Evolutionary conservation across 2,888 invertebrate species (phyloP).

Genomic region (Hemistola chrysoprasaria): DNA sequence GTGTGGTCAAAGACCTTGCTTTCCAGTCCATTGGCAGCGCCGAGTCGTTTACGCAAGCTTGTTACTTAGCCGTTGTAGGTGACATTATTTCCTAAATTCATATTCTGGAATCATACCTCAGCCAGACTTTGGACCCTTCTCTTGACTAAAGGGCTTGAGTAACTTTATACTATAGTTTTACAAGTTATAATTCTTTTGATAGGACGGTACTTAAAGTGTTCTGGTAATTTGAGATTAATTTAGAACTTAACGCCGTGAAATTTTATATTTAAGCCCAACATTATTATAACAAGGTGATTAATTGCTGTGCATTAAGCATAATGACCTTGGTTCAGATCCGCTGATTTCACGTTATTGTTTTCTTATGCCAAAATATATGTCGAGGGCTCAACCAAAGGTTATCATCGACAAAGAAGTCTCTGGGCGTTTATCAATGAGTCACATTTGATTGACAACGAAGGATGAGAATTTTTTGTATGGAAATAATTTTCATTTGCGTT

Average conservation of each 20-base stretch:
- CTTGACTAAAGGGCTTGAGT: not conserved
- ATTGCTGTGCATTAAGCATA: conserved; percentile 56
- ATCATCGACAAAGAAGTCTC: conserved; percentile 47
- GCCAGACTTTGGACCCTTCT: conserved; percentile 2
- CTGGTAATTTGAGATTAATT: conserved; percentile 4
- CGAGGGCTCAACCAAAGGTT: conserved; percentile 77
- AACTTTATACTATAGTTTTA: not conserved
- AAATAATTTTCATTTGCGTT: too few species aligned
- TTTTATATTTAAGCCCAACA: conserved; percentile 42
- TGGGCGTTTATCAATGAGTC: conserved; percentile 40
- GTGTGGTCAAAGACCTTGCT: conserved; percentile 75
- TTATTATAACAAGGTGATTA: conserved; percentile 48
- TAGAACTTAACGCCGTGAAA: conserved; percentile 16
- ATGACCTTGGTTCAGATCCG: conserved; percentile 66
- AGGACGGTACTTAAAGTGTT: not conserved
- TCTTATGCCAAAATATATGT: conserved; percentile 76
- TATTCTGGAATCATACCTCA: conserved; percentile 33
- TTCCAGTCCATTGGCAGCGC: conserved; percentile 76
- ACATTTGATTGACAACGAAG: conserved; percentile 27
- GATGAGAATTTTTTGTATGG: too few species aligned
- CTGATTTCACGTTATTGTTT: conserved; percentile 80
- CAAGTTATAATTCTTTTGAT: too few species aligned
- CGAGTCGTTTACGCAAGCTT: conserved; percentile 71
- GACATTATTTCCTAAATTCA: conserved; percentile 63
- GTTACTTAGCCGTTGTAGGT: conserved; percentile 46